Conservation (phyloP, 2,113 vertebrate genomes). For the Ceratotherium simum region DNA sequence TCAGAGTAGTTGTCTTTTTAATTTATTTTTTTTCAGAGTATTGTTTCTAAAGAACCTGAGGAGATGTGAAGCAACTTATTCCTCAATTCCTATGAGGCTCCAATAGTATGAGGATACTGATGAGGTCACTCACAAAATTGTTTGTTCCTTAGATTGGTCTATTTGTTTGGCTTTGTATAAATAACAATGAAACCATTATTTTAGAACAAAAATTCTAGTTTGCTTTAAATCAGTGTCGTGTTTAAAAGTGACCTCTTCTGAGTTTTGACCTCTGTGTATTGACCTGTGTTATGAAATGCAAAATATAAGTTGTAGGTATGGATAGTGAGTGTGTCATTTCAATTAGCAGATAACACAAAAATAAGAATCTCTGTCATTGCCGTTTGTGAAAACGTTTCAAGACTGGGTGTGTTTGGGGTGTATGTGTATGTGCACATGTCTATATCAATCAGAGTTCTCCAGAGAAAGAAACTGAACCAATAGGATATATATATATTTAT, state of each 20-base stretch:
- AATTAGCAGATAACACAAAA: neutral
- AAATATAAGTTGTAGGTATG: neutral
- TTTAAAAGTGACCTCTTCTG: neutral
- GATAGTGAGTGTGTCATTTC: neutral
- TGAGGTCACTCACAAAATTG: neutral
- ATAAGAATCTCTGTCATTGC: neutral
- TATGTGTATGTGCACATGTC: neutral
- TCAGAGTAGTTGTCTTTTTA: neutral
- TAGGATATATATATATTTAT: neutral
- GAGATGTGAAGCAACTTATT: neutral
- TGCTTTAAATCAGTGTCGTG: neutral
- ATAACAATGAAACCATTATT: neutral
- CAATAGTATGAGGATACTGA: neutral
- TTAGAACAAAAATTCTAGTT: neutral
- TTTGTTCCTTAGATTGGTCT: neutral
- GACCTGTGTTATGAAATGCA: neutral
- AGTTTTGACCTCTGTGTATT: constrained; percentile 8
- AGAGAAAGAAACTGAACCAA: neutral
- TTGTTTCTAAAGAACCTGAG: neutral
- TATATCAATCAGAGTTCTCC: neutral
- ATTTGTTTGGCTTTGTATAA: neutral
- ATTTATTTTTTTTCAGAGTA: neutral
- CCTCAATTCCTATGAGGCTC: neutral
- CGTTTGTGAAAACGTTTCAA: neutral
- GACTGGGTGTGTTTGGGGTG: neutral